Evolutionary conservation across 92 coral and sea anemone genomes (phyloP).

Genomic region (Paramuricea clavata): DNA sequence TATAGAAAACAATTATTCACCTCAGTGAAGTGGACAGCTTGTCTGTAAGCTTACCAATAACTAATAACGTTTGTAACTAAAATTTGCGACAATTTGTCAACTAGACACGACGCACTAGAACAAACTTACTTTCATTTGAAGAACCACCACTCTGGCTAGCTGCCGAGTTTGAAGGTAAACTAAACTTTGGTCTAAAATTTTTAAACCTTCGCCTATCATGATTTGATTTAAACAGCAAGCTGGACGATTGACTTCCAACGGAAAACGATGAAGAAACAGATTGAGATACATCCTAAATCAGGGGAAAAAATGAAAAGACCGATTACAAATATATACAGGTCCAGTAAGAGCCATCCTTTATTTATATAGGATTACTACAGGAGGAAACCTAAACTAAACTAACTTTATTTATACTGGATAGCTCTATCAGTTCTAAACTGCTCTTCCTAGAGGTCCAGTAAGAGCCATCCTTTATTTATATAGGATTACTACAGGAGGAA

Average conservation of each 20-base stretch:
- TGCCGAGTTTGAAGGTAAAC: constrained; percentile 60
- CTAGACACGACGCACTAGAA: background rate
- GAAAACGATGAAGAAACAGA: constrained; percentile 67
- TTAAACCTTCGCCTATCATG: constrained; percentile 65
- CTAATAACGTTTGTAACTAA: no score
- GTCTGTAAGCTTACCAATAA: no score
- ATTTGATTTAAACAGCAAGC: constrained; percentile 77
- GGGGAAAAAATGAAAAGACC: background rate
- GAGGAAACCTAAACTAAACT: background rate
- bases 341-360: background rate
- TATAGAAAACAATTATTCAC: no score
- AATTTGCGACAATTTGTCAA: no score
- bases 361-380: background rate
- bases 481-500: no score
- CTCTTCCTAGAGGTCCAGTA: no score
- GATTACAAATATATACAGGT: background rate
- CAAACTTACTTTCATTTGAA: constrained; percentile 16
- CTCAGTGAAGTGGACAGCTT: no score
- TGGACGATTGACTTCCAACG: constrained; percentile 79
- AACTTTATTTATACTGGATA: background rate
- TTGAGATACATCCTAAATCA: constrained; percentile 35
- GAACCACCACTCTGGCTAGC: background rate
- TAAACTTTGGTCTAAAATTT: constrained; percentile 79
- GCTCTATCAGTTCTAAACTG: no score
- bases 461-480: no score